Conservation (phyloP, 2,888 invertebrate genomes). For the Clanis bilineata region DNA sequence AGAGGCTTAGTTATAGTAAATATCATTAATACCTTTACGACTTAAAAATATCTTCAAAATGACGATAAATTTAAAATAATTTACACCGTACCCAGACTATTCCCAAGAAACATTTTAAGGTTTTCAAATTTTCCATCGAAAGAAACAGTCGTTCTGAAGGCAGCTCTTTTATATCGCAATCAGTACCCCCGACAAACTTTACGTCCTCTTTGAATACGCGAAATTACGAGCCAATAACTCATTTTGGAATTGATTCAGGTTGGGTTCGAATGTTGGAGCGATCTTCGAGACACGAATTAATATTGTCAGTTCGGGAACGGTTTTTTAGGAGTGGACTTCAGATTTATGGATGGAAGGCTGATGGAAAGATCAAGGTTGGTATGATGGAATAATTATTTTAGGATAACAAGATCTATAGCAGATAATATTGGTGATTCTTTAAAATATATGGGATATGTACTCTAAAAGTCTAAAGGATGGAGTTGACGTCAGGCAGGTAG, state of each 20-base stretch:
- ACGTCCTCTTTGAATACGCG: slow-evolving; percentile 58
- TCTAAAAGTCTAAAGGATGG: too few species aligned
- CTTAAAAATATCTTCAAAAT: neutral
- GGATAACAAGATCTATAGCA: too few species aligned
- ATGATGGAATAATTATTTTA: too few species aligned
- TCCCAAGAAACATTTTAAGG: neutral
- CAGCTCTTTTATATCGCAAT: slow-evolving; percentile 63
- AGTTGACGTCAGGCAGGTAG: too few species aligned
- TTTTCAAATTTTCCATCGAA: neutral
- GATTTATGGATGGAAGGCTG: neutral
- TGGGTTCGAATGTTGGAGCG: neutral
- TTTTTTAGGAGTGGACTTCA: neutral
- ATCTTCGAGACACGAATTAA: neutral
- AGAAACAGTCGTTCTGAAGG: slow-evolving; percentile 47
- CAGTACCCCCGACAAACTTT: slow-evolving; percentile 57
- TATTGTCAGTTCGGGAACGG: slow-evolving; percentile 2
- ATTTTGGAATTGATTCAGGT: slow-evolving; percentile 54
- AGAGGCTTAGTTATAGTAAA: too few species aligned
- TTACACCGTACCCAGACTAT: neutral
- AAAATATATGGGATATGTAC: too few species aligned
- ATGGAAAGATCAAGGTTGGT: too few species aligned
- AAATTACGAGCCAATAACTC: slow-evolving; percentile 65
- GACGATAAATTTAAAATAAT: neutral
- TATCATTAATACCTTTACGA: neutral
- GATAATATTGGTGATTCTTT: too few species aligned